A percentile compares a stretch with the other conserved stretches of the same genome.
Evolutionary conservation across 2,797 vertebrate species (phyloP).

Genomic region (Loris lydekkerianus): DNA sequence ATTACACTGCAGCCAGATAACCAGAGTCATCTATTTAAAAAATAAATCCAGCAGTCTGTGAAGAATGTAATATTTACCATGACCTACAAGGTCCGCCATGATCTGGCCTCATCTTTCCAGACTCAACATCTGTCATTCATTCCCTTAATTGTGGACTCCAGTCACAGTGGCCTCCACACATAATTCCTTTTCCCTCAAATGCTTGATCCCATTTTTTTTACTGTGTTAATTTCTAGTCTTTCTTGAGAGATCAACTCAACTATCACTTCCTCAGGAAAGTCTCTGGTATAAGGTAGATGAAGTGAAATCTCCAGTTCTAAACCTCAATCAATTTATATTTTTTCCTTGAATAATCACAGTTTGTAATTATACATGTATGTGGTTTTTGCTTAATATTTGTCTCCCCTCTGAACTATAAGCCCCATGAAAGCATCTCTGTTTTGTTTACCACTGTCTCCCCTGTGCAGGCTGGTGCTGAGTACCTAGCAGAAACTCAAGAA

Average conservation of each 20-base stretch:
- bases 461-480: not conserved
- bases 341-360: not conserved
- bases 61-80: not conserved
- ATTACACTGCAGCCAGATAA: not conserved
- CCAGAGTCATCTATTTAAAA: not conserved
- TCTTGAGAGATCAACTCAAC: not conserved
- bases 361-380: not conserved
- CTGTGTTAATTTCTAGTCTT: not conserved
- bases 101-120: not conserved
- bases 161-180: not conserved
- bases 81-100: not conserved
- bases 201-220: not conserved
- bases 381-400: not conserved
- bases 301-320: not conserved
- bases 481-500: not conserved
- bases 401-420: not conserved
- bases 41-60: not conserved
- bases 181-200: not conserved
- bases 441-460: not conserved
- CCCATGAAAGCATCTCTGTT: not conserved
- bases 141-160: not conserved
- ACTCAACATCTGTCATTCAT: not conserved
- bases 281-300: not conserved
- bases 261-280: not conserved
- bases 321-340: not conserved